Evolutionary conservation across 2,113 vertebrate species (phyloP).

Genomic region (Aptenodytes patagonicus): DNA sequence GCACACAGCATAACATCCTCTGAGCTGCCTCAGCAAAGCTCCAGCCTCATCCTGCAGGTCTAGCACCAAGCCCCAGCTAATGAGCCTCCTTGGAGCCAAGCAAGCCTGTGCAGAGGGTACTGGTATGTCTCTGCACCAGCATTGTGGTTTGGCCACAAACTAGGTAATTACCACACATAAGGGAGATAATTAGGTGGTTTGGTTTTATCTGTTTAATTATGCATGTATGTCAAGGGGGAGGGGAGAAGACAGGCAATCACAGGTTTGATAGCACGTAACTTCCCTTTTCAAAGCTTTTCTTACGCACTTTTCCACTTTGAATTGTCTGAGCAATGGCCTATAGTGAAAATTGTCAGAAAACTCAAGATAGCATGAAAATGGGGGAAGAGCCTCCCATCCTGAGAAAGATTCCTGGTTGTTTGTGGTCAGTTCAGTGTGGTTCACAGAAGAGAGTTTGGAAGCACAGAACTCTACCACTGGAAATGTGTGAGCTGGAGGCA

Average conservation of each 20-base stretch:
- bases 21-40: background rate
- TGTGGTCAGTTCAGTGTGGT: background rate
- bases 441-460: background rate
- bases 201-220: background rate
- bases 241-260: background rate
- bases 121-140: background rate
- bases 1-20: accelerated
- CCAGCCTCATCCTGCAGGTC: background rate
- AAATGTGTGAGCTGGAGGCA: background rate
- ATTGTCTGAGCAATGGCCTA: background rate
- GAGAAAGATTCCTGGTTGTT: background rate
- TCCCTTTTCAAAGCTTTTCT: background rate
- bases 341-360: background rate
- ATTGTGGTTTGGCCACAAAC: background rate
- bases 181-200: background rate
- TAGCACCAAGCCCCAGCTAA: background rate
- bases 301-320: background rate
- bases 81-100: background rate
- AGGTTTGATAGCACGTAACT: background rate
- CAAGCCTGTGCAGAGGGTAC: background rate
- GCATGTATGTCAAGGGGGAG: background rate
- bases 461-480: background rate
- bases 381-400: background rate
- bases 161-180: background rate
- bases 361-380: background rate